These are phyloP conservation scores for Temnothorax longispinosus DNA, from an alignment of 1,140 invertebrate genomes.

Conservation along the genomic window DNA sequence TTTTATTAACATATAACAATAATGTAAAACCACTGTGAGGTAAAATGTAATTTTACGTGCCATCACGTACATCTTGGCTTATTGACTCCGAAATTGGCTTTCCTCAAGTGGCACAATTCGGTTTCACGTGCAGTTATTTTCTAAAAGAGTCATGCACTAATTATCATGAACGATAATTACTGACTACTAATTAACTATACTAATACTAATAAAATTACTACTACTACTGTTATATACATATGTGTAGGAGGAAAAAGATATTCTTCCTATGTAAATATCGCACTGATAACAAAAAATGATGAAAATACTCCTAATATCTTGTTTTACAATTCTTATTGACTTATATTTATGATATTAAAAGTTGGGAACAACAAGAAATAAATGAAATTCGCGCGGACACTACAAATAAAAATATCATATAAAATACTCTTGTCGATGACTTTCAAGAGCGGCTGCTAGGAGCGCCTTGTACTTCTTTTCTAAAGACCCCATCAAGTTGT, in stretches of 20 bases:
- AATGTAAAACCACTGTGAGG: background rate
- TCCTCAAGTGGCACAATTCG: conserved; percentile 56
- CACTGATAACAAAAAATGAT: too few species aligned
- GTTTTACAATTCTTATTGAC: too few species aligned
- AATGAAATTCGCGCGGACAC: background rate
- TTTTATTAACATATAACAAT: background rate
- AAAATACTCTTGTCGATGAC: conserved; percentile 64
- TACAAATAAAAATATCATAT: conserved; percentile 63
- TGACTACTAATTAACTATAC: too few species aligned
- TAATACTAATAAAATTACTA: too few species aligned
- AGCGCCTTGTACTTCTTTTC: conserved; percentile 64
- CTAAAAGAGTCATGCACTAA: conserved; percentile 50
- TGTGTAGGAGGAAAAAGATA: too few species aligned
- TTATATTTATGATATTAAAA: background rate
- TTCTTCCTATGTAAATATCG: too few species aligned
- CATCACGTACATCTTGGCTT: background rate
- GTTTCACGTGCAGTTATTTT: conserved; percentile 64
- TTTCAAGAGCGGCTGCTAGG: conserved; percentile 58
- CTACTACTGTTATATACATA: too few species aligned
- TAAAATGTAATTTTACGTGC: background rate
- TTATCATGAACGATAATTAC: conserved; percentile 9
- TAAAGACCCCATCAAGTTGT: conserved; percentile 41
- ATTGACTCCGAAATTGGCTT: background rate
- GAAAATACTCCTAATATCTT: too few species aligned
- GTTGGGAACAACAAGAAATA: background rate